phyloP scores from a whole-genome alignment of 2,888 invertebrate genomes.

The Cantharis nigra region DNA sequence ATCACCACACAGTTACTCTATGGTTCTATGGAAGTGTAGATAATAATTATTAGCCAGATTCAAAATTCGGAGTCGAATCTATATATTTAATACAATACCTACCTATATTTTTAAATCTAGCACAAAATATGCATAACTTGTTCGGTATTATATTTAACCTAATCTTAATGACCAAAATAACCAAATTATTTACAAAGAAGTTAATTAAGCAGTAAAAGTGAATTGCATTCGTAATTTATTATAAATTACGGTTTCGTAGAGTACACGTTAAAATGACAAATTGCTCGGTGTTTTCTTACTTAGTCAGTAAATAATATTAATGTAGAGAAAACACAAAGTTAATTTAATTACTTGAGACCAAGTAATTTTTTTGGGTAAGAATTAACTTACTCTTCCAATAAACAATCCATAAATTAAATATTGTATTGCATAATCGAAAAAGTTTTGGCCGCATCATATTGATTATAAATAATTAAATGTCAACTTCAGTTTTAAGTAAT shows the following conservation, averaged over 20 bases:
- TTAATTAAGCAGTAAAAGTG: not conserved
- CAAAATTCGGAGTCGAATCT: no score
- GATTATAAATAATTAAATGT: not conserved
- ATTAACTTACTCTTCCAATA: not conserved
- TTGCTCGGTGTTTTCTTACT: not conserved
- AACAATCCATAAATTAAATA: not conserved
- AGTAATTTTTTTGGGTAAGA: not conserved
- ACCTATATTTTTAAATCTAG: no score
- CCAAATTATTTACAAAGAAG: not conserved
- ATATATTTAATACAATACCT: no score
- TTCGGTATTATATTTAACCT: not conserved
- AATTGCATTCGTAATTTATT: not conserved
- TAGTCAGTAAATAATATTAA: not conserved
- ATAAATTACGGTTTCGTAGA: not conserved
- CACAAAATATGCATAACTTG: no score
- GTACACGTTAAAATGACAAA: slow-evolving; percentile 3
- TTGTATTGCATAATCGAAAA: not conserved
- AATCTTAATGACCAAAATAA: not conserved
- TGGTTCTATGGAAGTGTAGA: no score
- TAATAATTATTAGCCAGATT: no score
- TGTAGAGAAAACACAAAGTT: not conserved
- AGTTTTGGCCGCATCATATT: not conserved
- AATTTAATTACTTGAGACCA: not conserved
- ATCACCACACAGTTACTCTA: no score
- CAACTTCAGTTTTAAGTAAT: not conserved